Percentiles rank a stretch among this genome's conserved stretches.
phyloP scores from a whole-genome alignment of 2,797 vertebrate genomes.

The Gastrophryne carolinensis region DNA sequence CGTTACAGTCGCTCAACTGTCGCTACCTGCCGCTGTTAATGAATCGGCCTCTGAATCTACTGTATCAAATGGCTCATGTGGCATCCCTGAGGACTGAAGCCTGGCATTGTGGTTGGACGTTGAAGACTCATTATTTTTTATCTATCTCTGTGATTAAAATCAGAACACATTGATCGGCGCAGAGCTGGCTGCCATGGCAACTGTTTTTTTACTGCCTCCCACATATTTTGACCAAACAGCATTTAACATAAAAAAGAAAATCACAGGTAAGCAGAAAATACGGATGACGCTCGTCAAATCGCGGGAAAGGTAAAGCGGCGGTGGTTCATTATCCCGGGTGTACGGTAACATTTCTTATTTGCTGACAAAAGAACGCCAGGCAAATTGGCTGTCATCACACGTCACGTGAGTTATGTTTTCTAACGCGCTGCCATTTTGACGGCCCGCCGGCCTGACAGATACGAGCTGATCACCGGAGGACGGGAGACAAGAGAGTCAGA shows the following conservation, averaged over 20 bases:
- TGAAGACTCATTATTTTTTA: slow-evolving; percentile 36
- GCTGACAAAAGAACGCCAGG: slow-evolving; percentile 17
- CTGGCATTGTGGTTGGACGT: not conserved
- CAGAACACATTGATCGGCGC: slow-evolving; percentile 29
- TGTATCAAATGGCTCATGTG: no score
- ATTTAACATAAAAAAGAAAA: slow-evolving; percentile 38
- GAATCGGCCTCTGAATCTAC: no score
- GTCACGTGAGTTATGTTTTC: slow-evolving; percentile 14
- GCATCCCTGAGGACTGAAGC: not conserved
- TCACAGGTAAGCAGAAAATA: not conserved
- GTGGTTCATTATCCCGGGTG: slow-evolving; percentile 17
- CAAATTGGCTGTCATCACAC: slow-evolving; percentile 5
- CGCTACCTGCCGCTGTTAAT: no score
- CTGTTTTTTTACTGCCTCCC: slow-evolving; percentile 17
- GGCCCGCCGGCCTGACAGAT: not conserved
- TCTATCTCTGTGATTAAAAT: slow-evolving; percentile 38
- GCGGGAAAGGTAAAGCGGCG: not conserved
- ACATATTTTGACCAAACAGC: slow-evolving; percentile 22
- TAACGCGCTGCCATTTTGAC: not conserved
- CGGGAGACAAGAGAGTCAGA: not conserved
- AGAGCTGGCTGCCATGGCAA: slow-evolving; percentile 17
- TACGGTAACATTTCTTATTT: not conserved
- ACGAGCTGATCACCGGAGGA: not conserved
- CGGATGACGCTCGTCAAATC: not conserved
- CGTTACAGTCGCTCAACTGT: no score